Conservation (phyloP, 2,888 invertebrate genomes). For the Athetis lepigone region DNA sequence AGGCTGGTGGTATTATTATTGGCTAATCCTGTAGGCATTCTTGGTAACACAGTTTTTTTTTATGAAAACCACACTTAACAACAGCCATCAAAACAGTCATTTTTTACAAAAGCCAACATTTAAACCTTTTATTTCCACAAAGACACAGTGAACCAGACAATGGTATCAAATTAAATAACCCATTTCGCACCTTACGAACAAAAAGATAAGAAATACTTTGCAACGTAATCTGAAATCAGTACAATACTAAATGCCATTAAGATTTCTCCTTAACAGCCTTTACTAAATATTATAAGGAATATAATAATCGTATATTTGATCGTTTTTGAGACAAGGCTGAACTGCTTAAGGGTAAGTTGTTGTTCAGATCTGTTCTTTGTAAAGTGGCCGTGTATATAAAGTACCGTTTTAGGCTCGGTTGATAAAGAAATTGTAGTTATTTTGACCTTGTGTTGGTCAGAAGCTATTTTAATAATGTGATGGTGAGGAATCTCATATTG, state of each 20-base stretch:
- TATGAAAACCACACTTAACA: no score
- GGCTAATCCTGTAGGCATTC: no score
- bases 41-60: no score
- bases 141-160: constrained; percentile 7
- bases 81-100: not conserved
- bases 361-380: constrained; percentile 14
- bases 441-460: no score
- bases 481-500: no score
- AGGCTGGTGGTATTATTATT: no score
- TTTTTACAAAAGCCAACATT: not conserved
- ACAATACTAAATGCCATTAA: constrained; percentile 38
- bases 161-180: constrained; percentile 30
- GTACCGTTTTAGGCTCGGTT: constrained; percentile 4
- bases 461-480: no score
- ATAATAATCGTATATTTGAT: constrained; percentile 48
- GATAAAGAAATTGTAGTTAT: no score
- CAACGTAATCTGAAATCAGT: constrained; percentile 16
- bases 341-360: constrained; percentile 29
- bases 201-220: constrained; percentile 28
- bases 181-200: constrained; percentile 32
- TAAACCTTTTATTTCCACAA: not conserved
- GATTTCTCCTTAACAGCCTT: constrained; percentile 34
- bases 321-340: constrained; percentile 39
- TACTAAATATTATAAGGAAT: constrained; percentile 32
- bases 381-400: constrained; percentile 5